These are phyloP conservation scores for Alligator sinensis DNA, from an alignment of 2,113 vertebrate genomes.

Conservation along the genomic window DNA sequence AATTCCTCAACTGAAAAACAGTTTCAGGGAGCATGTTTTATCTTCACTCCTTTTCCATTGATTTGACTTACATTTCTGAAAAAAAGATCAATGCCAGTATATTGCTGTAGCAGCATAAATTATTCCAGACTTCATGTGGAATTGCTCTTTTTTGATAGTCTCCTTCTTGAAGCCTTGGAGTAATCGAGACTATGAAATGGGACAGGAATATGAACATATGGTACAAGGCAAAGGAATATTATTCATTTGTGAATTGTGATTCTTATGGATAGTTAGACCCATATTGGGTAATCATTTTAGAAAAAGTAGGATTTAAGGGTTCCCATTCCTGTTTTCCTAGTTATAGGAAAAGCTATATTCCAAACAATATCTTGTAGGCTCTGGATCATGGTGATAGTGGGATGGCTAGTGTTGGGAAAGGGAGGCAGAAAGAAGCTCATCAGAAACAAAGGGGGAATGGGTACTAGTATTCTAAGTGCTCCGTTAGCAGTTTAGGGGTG, in stretches of 20 bases:
- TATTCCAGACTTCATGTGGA: constrained; percentile 8
- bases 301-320: background rate
- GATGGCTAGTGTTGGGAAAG: background rate
- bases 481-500: background rate
- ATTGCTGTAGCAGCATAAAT: constrained; percentile 5
- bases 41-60: background rate
- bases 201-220: background rate
- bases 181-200: background rate
- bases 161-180: background rate
- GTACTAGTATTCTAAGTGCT: background rate
- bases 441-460: background rate
- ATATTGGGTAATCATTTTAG: background rate
- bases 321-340: background rate
- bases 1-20: background rate
- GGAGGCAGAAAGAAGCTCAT: background rate
- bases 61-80: constrained; percentile 29
- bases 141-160: background rate
- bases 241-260: background rate
- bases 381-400: background rate
- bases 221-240: too few species aligned
- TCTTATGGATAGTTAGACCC: background rate
- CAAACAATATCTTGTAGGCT: background rate
- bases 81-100: constrained; percentile 19
- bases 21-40: constrained; percentile 10
- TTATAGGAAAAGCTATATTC: background rate